phyloP scores from a whole-genome alignment of 1,140 invertebrate genomes.

The Drosophila sucinea region DNA sequence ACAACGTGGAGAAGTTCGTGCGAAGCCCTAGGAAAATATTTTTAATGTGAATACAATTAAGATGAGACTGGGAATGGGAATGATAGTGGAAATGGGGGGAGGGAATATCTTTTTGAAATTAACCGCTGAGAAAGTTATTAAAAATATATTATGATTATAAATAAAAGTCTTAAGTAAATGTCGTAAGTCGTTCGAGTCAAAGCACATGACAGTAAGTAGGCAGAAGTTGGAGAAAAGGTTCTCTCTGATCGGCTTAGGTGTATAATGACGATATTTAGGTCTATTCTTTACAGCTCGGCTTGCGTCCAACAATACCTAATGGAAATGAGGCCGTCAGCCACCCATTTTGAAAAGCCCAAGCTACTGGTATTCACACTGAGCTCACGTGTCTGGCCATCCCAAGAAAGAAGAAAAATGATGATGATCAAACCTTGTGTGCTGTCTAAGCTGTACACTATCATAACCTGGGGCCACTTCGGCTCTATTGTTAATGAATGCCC shows the following conservation, averaged over 20 bases:
- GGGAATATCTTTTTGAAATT: slow-evolving; percentile 40
- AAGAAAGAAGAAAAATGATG: slow-evolving; percentile 50
- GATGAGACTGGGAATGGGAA: slow-evolving; percentile 10
- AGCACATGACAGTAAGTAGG: slow-evolving; percentile 7
- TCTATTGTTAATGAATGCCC: slow-evolving; percentile 46
- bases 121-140: slow-evolving; percentile 43
- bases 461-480: slow-evolving; percentile 25
- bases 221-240: slow-evolving; percentile 1
- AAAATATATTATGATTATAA: slow-evolving; percentile 53
- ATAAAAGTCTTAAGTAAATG: slow-evolving; percentile 20
- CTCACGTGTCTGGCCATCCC: slow-evolving; percentile 10
- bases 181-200: slow-evolving; percentile 12
- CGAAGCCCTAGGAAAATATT: not conserved
- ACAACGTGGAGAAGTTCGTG: not conserved
- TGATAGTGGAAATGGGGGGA: not conserved
- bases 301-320: slow-evolving; percentile 27
- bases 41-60: slow-evolving; percentile 37
- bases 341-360: slow-evolving; percentile 3
- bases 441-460: slow-evolving; percentile 48
- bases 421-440: slow-evolving; percentile 35
- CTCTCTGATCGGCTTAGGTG: slow-evolving; percentile 43
- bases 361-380: slow-evolving; percentile 12
- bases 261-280: slow-evolving; percentile 11
- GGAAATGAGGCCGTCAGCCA: not conserved
- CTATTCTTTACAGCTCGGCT: slow-evolving; percentile 53